Base-by-base conservation (phyloP, 2,113 vertebrate genomes). In the Brachyhypopomus gauderio region DNA sequence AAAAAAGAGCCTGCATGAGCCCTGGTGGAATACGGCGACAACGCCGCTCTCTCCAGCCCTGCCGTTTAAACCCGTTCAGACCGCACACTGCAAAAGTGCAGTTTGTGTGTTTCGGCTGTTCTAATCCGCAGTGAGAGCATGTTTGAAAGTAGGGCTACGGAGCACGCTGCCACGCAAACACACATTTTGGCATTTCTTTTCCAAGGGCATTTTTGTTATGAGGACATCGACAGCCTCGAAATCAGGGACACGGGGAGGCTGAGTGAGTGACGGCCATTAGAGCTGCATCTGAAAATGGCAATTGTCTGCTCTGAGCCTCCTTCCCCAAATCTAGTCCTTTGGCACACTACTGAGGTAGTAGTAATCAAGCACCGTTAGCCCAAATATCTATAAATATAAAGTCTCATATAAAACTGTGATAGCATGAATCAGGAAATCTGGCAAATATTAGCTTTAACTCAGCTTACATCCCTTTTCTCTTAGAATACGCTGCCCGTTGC, bases 11-110 rank as follows among this genome's bases (percentile, higher is more conserved):
- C 86, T 84, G 82, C 78, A 74, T 83, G 74, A 77, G 72, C 77
- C 78, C 80, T 80, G 86, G 84, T 85, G 85, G 84, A 84, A 83
- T 79, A 73, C 78, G 83, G 85, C 87, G 85, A 72, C 27, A 83
- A n/a, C 52, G 45, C 52, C 25, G 67, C 78, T 70, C 78, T 73
- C 59, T 19, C 58, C 80, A 77, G 22, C 22, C 52, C 69, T 83
- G 30, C 64, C 23, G 22, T 23, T 72, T 45, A 27, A 69, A 69
- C 59, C 34, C 52, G 4, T 58, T 25, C 20, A 48, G 77, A 63
- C 36, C 23, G 69, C 77, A 77, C 34, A 56, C 17, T 66, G 76
- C 59, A 12, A 48, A 52, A 30, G 45, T 52, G 36, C 41, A 77
- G 55, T 66, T 76, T 52, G 48, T 16, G 17, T 72, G 67, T 77